These are phyloP conservation scores for Mesocricetus auratus DNA, from an alignment of 2,113 vertebrate genomes.

Conservation along the genomic window DNA sequence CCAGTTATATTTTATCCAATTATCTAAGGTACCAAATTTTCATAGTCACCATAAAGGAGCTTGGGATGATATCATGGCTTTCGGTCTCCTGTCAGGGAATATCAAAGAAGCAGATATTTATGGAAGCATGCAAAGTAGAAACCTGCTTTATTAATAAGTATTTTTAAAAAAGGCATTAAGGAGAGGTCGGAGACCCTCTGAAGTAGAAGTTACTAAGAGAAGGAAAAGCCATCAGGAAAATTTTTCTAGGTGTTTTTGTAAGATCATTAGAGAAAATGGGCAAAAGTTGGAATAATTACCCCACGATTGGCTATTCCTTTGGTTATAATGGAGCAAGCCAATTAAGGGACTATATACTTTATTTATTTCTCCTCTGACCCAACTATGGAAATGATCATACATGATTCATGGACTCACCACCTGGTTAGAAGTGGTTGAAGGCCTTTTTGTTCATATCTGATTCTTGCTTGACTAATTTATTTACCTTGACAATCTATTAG, in stretches of 20 bases:
- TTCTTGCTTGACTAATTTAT: background rate
- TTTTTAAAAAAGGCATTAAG: background rate
- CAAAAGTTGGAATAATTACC: background rate
- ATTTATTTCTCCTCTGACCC: background rate
- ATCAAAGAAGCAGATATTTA: background rate
- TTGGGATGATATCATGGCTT: background rate
- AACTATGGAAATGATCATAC: background rate
- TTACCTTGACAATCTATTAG: background rate
- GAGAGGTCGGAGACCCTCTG: background rate
- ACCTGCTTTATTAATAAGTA: background rate
- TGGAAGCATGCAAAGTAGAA: background rate
- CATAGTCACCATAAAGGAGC: background rate
- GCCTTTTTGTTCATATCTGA: background rate
- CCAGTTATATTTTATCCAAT: background rate
- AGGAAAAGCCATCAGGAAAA: background rate
- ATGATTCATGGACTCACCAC: background rate
- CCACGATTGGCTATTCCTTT: background rate
- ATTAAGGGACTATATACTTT: background rate
- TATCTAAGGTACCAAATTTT: background rate
- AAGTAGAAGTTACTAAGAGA: background rate
- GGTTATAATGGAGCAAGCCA: background rate
- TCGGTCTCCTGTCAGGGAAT: too few species aligned
- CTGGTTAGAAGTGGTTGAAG: background rate
- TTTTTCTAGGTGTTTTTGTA: background rate
- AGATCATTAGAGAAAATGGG: background rate